These are phyloP conservation scores for Gallinago media DNA, from an alignment of 2,113 vertebrate genomes.

Conservation along the genomic window DNA sequence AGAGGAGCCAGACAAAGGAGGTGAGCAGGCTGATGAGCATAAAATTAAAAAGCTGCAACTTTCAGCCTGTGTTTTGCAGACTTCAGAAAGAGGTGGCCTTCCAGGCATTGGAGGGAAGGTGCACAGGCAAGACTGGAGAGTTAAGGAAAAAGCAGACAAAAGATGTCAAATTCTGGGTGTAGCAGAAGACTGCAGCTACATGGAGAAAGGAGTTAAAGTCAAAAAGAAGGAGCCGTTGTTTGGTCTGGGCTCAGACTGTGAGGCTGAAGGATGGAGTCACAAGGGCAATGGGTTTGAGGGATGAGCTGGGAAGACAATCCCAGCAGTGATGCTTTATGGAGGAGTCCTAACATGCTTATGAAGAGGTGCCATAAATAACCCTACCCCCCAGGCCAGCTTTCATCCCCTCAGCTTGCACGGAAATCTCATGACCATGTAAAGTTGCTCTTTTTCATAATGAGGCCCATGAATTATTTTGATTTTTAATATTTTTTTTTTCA, in stretches of 20 bases:
- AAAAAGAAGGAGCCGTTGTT: neutral
- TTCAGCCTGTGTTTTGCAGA: neutral
- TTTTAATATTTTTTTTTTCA: neutral
- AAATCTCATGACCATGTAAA: neutral
- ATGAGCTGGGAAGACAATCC: neutral
- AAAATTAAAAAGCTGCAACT: neutral
- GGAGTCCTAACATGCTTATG: neutral
- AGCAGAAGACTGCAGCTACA: neutral
- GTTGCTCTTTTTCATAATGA: neutral
- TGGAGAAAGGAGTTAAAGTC: accelerated
- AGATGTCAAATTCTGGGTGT: neutral
- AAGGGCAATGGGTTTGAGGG: neutral
- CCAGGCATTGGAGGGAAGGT: neutral
- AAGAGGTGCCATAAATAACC: neutral
- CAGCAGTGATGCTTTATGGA: neutral
- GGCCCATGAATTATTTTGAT: neutral
- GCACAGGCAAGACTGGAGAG: accelerated
- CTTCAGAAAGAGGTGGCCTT: neutral
- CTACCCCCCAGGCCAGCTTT: neutral
- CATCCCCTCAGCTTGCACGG: neutral
- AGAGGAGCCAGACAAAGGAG: neutral
- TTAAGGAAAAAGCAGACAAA: neutral
- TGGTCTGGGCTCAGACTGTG: neutral
- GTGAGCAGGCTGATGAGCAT: neutral
- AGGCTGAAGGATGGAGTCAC: neutral